Base-by-base conservation (phyloP, 2,888 invertebrate genomes). In the Diloba caeruleocephala region DNA sequence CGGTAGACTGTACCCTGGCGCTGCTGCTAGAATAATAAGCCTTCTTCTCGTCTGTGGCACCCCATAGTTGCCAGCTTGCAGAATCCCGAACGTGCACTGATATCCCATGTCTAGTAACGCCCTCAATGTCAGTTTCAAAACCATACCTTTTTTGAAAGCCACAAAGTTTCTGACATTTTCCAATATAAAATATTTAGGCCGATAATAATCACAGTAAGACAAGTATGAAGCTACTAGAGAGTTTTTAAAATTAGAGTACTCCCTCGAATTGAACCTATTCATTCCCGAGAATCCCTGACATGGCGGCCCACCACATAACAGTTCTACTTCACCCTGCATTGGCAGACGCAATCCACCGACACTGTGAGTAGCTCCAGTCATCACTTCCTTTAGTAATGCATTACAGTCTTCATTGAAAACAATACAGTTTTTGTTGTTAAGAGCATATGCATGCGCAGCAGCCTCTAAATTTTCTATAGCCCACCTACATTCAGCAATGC, bases 251-350 rank as follows among this genome's bases (percentile, higher is more conserved):
- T 95, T 94, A 1, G 97, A 97, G 84, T 97, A 97, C 69, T 97
- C 96, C 23, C 97, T 92, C 0, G 96, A 96, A 86, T 97, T 97
- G 85, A 98, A 98, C 42, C 97, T 92, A 85, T 98, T 98, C 97
- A 98, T 97, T 26, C 97, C 97, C 34, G 97, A 97, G 88, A 98
- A 98, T 2, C 98, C 98, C 86, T 98, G 98, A 80, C 98, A 98
- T 0, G 98, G 98, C 0, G 98, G 98, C 0, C 98, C 98, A 7
- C 98, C 98, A 77, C 97, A 97, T 21, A 98, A 85, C 52, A 98
- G 85, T 75, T 98, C 97, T 0, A 98, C 97, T 55, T 97, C 96
- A 0, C 97, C 97, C 78, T 95, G 96, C 81, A 93, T 88, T 0
- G 98, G 98, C 31, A 97, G 87, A 7, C 89, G 89, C 62, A 94